Percentiles rank a stretch among this genome's conserved stretches.
These are phyloP conservation scores for Lutraria lutraria DNA, from an alignment of 2,888 invertebrate species.

Conservation along the genomic window DNA sequence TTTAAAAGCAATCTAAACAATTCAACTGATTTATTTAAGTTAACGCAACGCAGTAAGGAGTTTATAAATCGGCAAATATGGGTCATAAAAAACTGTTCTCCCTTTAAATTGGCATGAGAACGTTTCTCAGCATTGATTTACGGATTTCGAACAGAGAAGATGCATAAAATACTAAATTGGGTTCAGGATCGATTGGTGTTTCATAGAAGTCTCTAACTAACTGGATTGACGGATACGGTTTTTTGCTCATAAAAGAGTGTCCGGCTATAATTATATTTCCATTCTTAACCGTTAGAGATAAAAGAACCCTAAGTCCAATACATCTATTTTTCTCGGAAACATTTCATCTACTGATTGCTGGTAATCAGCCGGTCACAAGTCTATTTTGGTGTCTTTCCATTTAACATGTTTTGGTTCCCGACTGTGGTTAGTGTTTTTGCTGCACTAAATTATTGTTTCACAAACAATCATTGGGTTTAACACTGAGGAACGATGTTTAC, in stretches of 20 bases:
- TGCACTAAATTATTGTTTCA: not conserved
- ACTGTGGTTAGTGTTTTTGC: not conserved
- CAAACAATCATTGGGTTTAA: too few species aligned
- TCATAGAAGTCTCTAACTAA: conserved; percentile 3
- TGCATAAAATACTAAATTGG: not conserved
- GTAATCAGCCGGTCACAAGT: not conserved
- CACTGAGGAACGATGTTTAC: too few species aligned
- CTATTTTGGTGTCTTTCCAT: not conserved
- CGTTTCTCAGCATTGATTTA: conserved; percentile 12
- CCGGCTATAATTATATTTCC: conserved; percentile 7
- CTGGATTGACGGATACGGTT: not conserved
- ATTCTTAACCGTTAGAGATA: not conserved
- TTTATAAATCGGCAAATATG: not conserved
- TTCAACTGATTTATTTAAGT: not conserved
- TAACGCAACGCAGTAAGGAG: not conserved
- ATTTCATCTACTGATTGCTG: not conserved
- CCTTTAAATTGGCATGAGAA: not conserved
- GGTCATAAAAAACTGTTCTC: not conserved
- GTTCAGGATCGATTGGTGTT: conserved; percentile 3
- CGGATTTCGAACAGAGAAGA: not conserved
- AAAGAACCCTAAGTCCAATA: not conserved
- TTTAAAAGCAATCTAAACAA: not conserved
- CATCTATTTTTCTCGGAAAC: not conserved
- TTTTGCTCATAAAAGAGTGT: conserved; percentile 15
- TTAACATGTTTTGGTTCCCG: not conserved